Conservation (phyloP, 2,797 vertebrate species). For the Xenopus petersii region DNA sequence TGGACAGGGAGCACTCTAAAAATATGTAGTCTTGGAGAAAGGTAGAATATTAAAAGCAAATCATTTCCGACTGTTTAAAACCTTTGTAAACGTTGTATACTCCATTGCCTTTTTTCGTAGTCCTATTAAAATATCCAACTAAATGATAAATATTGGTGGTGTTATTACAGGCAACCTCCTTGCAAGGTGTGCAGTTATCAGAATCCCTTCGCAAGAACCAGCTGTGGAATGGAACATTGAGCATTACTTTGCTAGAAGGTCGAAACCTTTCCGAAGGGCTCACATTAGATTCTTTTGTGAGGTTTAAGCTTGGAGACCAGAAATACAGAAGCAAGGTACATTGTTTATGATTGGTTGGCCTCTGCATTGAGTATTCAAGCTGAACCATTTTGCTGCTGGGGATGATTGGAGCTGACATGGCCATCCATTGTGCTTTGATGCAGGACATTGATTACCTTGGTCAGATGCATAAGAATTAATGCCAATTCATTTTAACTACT, state of each 20-base stretch:
- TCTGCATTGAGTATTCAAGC: too few species aligned
- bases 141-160: conserved; percentile 27
- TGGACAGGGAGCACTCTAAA: too few species aligned
- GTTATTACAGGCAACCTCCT: conserved; percentile 62
- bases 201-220: conserved; percentile 78
- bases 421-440: conserved; percentile 19
- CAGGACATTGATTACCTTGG: not conserved
- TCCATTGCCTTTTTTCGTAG: too few species aligned
- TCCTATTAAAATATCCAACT: too few species aligned
- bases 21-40: too few species aligned
- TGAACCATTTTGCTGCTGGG: too few species aligned
- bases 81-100: too few species aligned
- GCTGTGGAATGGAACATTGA: conserved; percentile 81
- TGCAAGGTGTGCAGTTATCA: conserved; percentile 57
- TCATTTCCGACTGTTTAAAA: too few species aligned
- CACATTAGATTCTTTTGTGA: conserved; percentile 81
- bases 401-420: too few species aligned
- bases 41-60: too few species aligned
- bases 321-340: conserved; percentile 92
- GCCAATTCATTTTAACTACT: too few species aligned
- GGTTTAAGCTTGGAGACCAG: conserved; percentile 86
- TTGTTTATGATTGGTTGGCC: not conserved
- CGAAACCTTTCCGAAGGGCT: conserved; percentile 76
- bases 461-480: too few species aligned
- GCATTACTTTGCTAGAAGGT: conserved; percentile 85